These are phyloP conservation scores for Pseudotriccus pelzelni DNA, from an alignment of 2,797 vertebrate species.

Conservation along the genomic window DNA sequence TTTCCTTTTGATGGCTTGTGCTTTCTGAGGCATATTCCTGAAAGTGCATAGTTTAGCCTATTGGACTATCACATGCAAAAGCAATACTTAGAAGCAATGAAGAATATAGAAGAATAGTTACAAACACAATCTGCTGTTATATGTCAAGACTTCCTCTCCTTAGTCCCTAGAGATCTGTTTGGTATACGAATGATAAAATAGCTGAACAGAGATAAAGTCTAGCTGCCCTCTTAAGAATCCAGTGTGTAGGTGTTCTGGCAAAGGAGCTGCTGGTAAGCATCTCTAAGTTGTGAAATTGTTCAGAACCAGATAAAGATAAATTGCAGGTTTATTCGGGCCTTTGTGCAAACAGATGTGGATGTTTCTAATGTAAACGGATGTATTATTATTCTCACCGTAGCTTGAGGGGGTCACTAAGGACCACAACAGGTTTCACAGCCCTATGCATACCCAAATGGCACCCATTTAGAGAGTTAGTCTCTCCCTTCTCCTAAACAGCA, in stretches of 20 bases:
- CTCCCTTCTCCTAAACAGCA: not conserved
- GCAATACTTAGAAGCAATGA: not conserved
- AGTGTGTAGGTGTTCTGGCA: not conserved
- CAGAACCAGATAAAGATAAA: not conserved
- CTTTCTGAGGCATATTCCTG: not conserved
- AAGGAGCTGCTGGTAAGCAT: not conserved
- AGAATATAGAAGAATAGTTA: not conserved
- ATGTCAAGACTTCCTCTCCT: not conserved
- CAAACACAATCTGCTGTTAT: not conserved
- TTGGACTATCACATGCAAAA: not conserved
- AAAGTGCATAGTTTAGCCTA: not conserved
- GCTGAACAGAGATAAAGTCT: not conserved
- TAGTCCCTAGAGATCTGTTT: not conserved
- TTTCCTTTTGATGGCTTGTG: not conserved
- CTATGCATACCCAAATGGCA: accelerated
- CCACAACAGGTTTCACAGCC: not conserved
- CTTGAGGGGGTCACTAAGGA: not conserved
- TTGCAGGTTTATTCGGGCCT: not conserved
- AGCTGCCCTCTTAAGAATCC: not conserved
- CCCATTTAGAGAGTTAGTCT: not conserved
- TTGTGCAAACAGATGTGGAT: not conserved
- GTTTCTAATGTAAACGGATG: not conserved
- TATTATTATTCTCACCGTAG: not conserved
- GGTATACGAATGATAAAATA: not conserved
- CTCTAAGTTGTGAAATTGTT: not conserved